phyloP scores from a whole-genome alignment of 2,888 invertebrate species.

The Dicyrtomina minuta region DNA sequence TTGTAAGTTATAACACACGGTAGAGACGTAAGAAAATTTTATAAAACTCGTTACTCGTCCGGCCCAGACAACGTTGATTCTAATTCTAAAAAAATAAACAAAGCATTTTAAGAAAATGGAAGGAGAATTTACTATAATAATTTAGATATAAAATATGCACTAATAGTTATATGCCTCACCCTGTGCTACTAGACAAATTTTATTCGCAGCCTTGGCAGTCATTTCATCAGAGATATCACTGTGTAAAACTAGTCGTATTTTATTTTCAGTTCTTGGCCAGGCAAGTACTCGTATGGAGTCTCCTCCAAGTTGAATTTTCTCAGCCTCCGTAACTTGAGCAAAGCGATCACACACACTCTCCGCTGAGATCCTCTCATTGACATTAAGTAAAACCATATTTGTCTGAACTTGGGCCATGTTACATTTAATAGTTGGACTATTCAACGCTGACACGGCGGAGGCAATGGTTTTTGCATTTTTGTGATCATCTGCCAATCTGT shows the following conservation, averaged over 20 bases:
- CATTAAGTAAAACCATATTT: constrained; percentile 72
- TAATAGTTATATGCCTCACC: constrained; percentile 17
- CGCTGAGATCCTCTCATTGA: constrained; percentile 60
- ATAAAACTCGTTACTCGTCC: no score
- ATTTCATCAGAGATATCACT: constrained; percentile 70
- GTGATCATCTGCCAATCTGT: constrained; percentile 74
- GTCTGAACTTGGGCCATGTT: constrained; percentile 67
- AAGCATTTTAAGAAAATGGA: background rate
- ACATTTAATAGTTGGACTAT: constrained; percentile 65
- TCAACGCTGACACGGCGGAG: constrained; percentile 62
- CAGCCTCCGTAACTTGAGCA: constrained; percentile 59
- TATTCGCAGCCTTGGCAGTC: constrained; percentile 68
- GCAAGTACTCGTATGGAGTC: constrained; percentile 38
- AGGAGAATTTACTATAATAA: background rate
- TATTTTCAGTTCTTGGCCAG: constrained; percentile 63
- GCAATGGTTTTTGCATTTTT: constrained; percentile 68
- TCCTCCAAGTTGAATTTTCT: constrained; percentile 33
- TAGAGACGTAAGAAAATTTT: no score
- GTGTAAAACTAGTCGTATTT: constrained; percentile 70
- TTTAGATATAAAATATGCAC: background rate
- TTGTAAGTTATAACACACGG: no score
- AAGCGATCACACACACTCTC: constrained; percentile 63
- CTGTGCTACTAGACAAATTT: constrained; percentile 64
- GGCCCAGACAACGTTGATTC: no score
- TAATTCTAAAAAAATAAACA: no score